Percentiles rank a stretch among this genome's conserved stretches.
Conservation (phyloP, 1,140 invertebrate species). For the Alviniconcha marisindica region DNA sequence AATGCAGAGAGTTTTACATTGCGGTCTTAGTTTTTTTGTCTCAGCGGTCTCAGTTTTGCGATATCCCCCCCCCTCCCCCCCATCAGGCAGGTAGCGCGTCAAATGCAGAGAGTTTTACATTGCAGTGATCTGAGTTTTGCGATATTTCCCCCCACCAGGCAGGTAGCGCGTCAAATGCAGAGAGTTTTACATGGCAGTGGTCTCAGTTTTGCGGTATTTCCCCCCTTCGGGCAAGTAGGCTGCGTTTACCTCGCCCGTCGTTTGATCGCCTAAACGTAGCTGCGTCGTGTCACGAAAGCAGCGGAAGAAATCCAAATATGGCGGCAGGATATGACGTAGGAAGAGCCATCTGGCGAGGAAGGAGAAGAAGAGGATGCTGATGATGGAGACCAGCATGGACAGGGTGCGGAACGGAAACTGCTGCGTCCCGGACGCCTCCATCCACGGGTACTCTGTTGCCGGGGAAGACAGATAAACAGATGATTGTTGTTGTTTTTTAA, state of each 20-base stretch:
- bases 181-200: neutral
- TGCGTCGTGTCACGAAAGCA: conserved; percentile 82
- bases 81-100: too few species aligned
- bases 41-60: too few species aligned
- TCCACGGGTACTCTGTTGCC: conserved; percentile 83
- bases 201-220: neutral
- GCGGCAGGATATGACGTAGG: conserved; percentile 69
- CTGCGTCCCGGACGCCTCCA: conserved; percentile 83
- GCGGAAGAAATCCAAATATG: conserved; percentile 65
- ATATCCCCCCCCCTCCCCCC: too few species aligned
- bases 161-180: too few species aligned
- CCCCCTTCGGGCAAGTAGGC: neutral
- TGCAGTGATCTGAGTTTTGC: too few species aligned
- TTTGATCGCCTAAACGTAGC: too few species aligned
- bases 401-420: conserved; percentile 77
- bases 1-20: too few species aligned
- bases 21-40: too few species aligned
- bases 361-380: conserved; percentile 77
- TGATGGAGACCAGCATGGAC: conserved; percentile 81
- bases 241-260: neutral
- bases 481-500: too few species aligned
- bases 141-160: too few species aligned
- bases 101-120: too few species aligned
- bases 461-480: too few species aligned
- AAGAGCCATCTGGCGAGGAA: conserved; percentile 77